A percentile compares a stretch with the other conserved stretches of the same genome.
These are phyloP conservation scores for Chitala chitala DNA, from an alignment of 2,113 vertebrate species.

Conservation along the genomic window DNA sequence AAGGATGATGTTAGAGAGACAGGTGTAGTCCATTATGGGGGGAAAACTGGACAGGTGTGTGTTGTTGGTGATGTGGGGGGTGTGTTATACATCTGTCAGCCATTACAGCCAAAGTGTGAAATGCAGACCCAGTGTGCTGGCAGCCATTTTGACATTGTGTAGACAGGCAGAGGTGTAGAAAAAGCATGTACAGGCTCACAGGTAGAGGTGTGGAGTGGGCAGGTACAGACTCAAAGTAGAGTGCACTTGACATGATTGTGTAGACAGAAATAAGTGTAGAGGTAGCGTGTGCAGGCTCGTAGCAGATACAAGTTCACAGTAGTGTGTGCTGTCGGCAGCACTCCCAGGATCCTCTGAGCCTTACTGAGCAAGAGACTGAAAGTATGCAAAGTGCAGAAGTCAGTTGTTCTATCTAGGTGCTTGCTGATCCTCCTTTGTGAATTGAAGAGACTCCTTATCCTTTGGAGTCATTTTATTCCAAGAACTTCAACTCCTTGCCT, in stretches of 20 bases:
- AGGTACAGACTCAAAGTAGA: too few species aligned
- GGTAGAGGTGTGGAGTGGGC: too few species aligned
- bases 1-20: background rate
- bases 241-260: too few species aligned
- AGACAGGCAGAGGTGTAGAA: too few species aligned
- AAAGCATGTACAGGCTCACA: too few species aligned
- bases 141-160: too few species aligned
- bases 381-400: constrained; percentile 59
- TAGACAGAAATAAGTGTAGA: too few species aligned
- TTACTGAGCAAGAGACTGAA: constrained; percentile 49
- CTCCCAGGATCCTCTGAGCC: constrained; percentile 51
- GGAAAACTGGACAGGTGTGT: background rate
- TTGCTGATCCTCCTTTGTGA: constrained; percentile 49
- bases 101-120: background rate
- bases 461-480: constrained; percentile 52
- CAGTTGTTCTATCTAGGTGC: constrained; percentile 47
- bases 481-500: constrained; percentile 20
- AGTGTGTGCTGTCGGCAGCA: constrained; percentile 42
- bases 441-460: constrained; percentile 48
- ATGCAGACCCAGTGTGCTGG: background rate
- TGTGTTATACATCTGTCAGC: background rate
- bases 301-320: too few species aligned
- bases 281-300: too few species aligned
- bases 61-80: background rate
- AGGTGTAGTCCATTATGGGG: background rate